phyloP scores from a whole-genome alignment of 2,888 invertebrate species.

The Bursaphelenchus okinawaensis region DNA sequence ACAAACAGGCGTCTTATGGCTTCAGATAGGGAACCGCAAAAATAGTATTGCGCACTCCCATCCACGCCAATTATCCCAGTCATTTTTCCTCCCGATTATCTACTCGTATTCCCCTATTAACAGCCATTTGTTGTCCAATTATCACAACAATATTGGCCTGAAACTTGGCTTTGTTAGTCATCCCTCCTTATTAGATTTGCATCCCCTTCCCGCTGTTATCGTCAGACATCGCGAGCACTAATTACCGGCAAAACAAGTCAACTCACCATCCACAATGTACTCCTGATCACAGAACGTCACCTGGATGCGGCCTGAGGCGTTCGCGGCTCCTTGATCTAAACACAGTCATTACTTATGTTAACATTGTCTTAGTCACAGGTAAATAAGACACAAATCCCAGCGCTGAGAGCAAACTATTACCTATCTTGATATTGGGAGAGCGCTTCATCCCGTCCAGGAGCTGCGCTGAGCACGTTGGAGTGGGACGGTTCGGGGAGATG shows the following conservation, averaged over 20 bases:
- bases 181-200: background rate
- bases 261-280: conserved; percentile 15
- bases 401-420: background rate
- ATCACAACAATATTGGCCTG: too few species aligned
- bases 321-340: background rate
- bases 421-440: conserved; percentile 11
- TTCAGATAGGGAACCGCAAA: background rate
- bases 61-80: background rate
- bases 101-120: too few species aligned
- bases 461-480: background rate
- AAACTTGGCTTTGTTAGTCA: background rate
- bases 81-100: background rate
- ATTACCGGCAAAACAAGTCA: background rate
- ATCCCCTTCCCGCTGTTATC: background rate
- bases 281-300: conserved; percentile 17
- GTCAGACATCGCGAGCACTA: background rate
- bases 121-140: too few species aligned
- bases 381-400: background rate
- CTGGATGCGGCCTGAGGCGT: background rate
- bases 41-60: background rate
- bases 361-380: background rate
- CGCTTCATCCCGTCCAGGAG: background rate
- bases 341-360: background rate
- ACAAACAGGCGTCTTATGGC: background rate
- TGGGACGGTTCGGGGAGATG: background rate